Percentiles rank a stretch among this genome's conserved stretches.
phyloP scores from a whole-genome alignment of 2,888 invertebrate genomes.

The Heliconius ethilla region DNA sequence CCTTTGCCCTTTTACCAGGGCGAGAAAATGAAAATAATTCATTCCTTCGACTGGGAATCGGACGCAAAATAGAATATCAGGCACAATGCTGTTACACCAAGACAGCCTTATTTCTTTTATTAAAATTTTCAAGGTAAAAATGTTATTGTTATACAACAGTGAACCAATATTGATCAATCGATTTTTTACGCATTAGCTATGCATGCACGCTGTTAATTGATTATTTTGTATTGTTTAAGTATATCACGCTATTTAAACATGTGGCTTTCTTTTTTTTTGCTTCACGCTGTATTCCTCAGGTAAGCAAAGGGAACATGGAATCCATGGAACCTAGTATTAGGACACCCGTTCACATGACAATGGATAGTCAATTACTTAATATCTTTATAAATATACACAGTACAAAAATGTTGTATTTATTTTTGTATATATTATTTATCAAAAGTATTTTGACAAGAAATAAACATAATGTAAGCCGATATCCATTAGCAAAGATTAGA shows the following conservation, averaged over 20 bases:
- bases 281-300: too few species aligned
- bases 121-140: background rate
- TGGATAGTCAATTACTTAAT: background rate
- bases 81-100: background rate
- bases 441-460: too few species aligned
- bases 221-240: background rate
- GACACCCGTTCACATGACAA: too few species aligned
- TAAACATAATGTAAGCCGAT: too few species aligned
- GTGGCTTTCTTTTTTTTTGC: background rate
- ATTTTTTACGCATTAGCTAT: conserved; percentile 11
- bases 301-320: too few species aligned
- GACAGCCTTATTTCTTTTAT: background rate
- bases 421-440: too few species aligned
- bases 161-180: background rate
- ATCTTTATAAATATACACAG: background rate
- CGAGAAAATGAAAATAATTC: background rate
- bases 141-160: background rate
- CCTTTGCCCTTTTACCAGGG: background rate
- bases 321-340: too few species aligned
- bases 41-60: background rate
- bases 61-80: background rate
- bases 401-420: too few species aligned
- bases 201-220: background rate
- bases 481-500: too few species aligned
- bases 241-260: background rate